phyloP scores from a whole-genome alignment of 2,888 invertebrate genomes.

The Itoplectis maculator region DNA sequence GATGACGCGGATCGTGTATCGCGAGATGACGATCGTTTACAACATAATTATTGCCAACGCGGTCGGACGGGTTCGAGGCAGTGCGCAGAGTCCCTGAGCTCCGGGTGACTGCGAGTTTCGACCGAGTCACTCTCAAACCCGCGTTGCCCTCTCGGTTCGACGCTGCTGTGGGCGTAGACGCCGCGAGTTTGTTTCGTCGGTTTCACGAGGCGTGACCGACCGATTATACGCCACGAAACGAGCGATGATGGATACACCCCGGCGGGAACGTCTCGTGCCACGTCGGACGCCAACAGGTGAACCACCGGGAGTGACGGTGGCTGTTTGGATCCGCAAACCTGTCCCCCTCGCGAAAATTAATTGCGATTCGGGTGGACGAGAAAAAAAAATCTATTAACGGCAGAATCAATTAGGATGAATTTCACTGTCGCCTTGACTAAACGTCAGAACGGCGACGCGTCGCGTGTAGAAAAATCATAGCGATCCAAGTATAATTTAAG shows the following conservation, averaged over 20 bases:
- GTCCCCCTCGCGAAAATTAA: not conserved
- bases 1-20: constrained; percentile 35
- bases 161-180: constrained; percentile 62
- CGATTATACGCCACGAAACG: constrained; percentile 76
- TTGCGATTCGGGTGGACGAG: not conserved
- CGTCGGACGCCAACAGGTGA: constrained; percentile 75
- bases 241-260: constrained; percentile 81
- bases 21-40: constrained; percentile 57
- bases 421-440: not conserved
- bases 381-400: not conserved
- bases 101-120: constrained; percentile 33
- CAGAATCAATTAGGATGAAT: not conserved
- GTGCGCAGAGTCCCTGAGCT: constrained; percentile 14
- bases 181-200: constrained; percentile 65
- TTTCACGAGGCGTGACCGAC: constrained; percentile 78
- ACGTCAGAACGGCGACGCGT: not conserved
- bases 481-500: not conserved
- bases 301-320: constrained; percentile 38
- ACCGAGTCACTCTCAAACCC: constrained; percentile 46
- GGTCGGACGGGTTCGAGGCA: constrained; percentile 14
- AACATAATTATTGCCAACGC: constrained; percentile 58
- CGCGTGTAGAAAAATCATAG: not conserved
- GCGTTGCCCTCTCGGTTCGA: constrained; percentile 21
- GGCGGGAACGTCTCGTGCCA: constrained; percentile 78
- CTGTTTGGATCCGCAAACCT: not conserved